Evolutionary conservation across 2,797 vertebrate species (phyloP), one percentile per base, ranked within the genome.

Genomic region (Rhadinocentrus ornatus): DNA sequence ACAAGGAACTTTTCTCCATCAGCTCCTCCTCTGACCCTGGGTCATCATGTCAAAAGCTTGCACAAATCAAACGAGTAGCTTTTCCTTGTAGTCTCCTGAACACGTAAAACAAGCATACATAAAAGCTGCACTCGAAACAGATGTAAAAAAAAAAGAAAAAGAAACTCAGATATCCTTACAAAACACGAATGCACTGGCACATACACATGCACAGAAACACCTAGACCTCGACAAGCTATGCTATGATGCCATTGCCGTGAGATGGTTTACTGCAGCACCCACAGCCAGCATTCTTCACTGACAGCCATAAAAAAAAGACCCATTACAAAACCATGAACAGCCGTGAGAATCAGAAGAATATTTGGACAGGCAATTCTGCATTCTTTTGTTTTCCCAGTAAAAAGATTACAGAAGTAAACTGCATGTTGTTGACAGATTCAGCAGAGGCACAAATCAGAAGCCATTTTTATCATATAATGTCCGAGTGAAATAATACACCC

Each of bases 1-100:
- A 86, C 81, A 56, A 65, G 75, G 75, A 83, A 80, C 4, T 85
- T 77, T 73, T 80, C 85, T 77, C 74, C 78, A 73, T 83, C 70
- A 60, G 82, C 83, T 90, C 79, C 59, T 81, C 84, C 70, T 46
- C 79, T 90, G 87, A 90, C 90, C 87, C 64, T 20, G 64, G 91
- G 90, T 91, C 91, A 91, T 75, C 59, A 68, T 84, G 91, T 92
- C 90, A 91, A 67, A n/a, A 87, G 85, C 75, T 10, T 46, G 80
- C 91, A 92, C 91, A 92, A 93, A 93, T 93, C 92, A 92, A 80
- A 66, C 70, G 62, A 64, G 54, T 6, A 35, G 65, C 55, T 78
- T 66, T 61, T 59, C 62, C 55, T 71, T 65, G 70, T 18, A 65
- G 60, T 65, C 74, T 66, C 58, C 54, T 27, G 63, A 61, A 55